Evolutionary conservation across 2,113 vertebrate genomes (phyloP).

Genomic region (Irena cyanogastra): DNA sequence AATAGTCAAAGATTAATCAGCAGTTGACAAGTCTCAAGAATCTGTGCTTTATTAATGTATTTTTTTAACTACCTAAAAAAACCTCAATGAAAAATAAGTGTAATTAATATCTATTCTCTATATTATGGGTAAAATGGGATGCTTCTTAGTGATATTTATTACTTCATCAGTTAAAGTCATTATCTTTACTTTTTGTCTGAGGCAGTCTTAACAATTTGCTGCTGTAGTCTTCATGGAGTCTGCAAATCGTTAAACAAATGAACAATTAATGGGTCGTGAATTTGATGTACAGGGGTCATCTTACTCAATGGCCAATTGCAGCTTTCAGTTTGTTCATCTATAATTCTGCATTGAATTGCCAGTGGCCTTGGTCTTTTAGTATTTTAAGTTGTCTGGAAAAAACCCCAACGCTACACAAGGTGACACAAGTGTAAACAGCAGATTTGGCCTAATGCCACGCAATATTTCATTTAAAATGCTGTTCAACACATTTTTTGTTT

Average conservation of each 20-base stretch:
- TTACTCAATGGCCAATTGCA: background rate
- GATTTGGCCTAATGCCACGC: background rate
- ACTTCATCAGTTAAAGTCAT: background rate
- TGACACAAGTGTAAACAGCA: background rate
- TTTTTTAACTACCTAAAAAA: background rate
- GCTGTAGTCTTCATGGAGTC: background rate
- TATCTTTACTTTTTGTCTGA: background rate
- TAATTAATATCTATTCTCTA: background rate
- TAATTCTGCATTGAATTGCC: background rate
- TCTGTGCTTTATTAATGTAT: background rate
- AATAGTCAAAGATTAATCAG: background rate
- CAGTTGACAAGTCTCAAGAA: background rate
- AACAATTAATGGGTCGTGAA: background rate
- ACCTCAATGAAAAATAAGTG: background rate
- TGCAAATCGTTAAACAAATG: background rate
- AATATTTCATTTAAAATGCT: background rate
- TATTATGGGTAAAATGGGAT: background rate
- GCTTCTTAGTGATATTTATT: background rate
- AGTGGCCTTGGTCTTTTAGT: background rate
- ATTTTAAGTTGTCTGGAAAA: background rate
- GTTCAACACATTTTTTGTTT: background rate
- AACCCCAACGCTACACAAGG: accelerated
- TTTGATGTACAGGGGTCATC: background rate
- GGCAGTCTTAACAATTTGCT: background rate
- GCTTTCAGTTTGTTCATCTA: background rate